Evolutionary conservation across 2,797 vertebrate genomes (phyloP).

Genomic region (Scleropages formosus): DNA sequence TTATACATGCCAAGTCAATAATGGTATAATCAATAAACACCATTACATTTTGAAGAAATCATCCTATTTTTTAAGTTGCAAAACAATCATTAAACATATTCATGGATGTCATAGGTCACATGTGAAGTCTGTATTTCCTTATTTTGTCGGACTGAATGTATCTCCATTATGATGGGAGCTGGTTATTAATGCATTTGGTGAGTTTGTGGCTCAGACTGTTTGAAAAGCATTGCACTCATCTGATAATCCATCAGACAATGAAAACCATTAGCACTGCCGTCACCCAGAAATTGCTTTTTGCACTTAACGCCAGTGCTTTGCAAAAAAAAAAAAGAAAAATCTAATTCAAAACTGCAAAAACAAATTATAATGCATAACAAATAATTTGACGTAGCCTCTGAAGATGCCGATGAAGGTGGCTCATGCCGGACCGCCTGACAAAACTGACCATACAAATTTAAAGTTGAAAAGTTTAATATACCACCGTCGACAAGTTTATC

Average conservation of each 20-base stretch:
- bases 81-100: not conserved
- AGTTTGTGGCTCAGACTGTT: slow-evolving; percentile 49
- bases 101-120: too few relatives aligned
- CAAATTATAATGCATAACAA: slow-evolving; percentile 45
- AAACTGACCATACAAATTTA: slow-evolving; percentile 45
- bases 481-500: slow-evolving; percentile 45
- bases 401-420: slow-evolving; percentile 35
- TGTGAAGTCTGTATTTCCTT: not conserved
- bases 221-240: slow-evolving; percentile 36
- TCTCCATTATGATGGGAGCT: slow-evolving; percentile 42
- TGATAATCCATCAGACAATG: slow-evolving; percentile 52
- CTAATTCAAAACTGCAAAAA: slow-evolving; percentile 47
- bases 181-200: slow-evolving; percentile 45
- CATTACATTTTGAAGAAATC: slow-evolving; percentile 3
- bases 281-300: slow-evolving; percentile 38
- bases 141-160: not conserved
- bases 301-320: slow-evolving; percentile 38
- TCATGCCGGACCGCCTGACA: slow-evolving; percentile 11
- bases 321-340: slow-evolving; percentile 46
- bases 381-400: slow-evolving; percentile 54
- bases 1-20: slow-evolving; percentile 6
- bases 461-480: slow-evolving; percentile 61
- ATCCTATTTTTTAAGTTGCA: not conserved
- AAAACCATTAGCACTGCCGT: slow-evolving; percentile 34
- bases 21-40: slow-evolving; percentile 44